Evolutionary conservation across 2,888 invertebrate species (phyloP).

Genomic region (Diplazon laetatorius): DNA sequence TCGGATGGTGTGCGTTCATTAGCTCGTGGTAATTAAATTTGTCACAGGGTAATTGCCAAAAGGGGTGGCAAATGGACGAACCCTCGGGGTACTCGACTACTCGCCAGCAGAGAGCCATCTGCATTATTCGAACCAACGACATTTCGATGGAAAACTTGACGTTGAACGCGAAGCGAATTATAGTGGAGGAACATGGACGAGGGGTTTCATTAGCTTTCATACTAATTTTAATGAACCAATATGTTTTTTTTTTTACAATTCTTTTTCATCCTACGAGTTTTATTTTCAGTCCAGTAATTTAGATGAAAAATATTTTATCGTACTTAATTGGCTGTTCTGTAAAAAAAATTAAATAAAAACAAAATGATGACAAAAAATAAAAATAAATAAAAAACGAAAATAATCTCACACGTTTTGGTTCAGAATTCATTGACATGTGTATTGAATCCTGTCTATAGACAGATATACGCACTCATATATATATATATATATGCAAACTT

Average conservation of each 20-base stretch:
- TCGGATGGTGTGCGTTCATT: slow-evolving; percentile 17
- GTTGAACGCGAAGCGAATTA: not conserved
- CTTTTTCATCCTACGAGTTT: too few relatives aligned
- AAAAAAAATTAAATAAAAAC: too few relatives aligned
- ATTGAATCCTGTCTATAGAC: too few relatives aligned
- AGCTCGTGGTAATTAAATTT: slow-evolving; percentile 6
- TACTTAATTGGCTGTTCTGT: too few relatives aligned
- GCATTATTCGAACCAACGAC: slow-evolving; percentile 1
- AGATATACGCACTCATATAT: not conserved
- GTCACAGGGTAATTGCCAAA: slow-evolving; percentile 16
- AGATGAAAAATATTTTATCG: too few relatives aligned
- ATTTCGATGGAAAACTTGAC: too few relatives aligned
- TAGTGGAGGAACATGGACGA: not conserved
- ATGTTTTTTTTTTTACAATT: not conserved
- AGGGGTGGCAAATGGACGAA: not conserved
- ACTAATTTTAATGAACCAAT: slow-evolving; percentile 3
- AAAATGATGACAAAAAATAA: too few relatives aligned
- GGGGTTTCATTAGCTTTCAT: not conserved
- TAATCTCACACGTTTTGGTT: too few relatives aligned
- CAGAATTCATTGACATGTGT: too few relatives aligned
- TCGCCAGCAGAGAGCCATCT: not conserved
- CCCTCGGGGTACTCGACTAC: not conserved
- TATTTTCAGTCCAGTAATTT: too few relatives aligned
- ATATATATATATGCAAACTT: too few relatives aligned
- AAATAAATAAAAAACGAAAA: too few relatives aligned